Evolutionary conservation across 2,797 vertebrate species (phyloP), one percentile per base, ranked within the genome.

Genomic region (Platalea minor): DNA sequence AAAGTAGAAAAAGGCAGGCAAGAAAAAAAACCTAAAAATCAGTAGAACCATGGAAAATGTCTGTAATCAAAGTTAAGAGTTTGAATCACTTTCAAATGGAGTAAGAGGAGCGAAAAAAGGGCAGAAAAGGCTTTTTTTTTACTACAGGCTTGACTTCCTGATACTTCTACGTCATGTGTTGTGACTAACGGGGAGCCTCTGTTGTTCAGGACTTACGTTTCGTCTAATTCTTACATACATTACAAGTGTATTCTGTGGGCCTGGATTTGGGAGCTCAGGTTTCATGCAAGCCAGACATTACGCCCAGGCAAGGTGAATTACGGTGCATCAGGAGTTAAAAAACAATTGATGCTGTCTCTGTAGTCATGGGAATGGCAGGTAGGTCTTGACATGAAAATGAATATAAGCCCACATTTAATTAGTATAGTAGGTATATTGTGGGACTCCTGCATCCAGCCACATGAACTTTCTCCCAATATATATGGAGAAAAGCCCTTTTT

Each of bases 341-440:
- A 61, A 5, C 24, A 0, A 46, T 80, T 48, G 60, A 35, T 60
- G 3, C 31, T 57, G 28, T 67, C 45, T 85, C 0, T 0, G 1
- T 56, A 60, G 29, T 51, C 16, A 26, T 43, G 26, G 19, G 13
- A 76, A 39, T 73, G 68, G 45, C 73, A 79, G 37, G 7, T 67
- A 18, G 4, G 18, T 85, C 72, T 80, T 41, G 20, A 83, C 77
- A 57, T 87, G 56, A 70, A 88, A 88, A 76, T 48, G 4, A 91
- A 19, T 10, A 8, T 53, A 84, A 86, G 10, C 10, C 46, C n/a
- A 64, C 37, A 57, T 77, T 86, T 35, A 48, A 10, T 80, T 76
- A 39, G 41, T 77, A 31, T 8, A 45, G 28, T 53, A 61, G 20
- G 11, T 51, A 11, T 61, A 41, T 19, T 0, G 0, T 73, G 46